Conservation (phyloP, 1,140 invertebrate genomes). For the Drosophila equinoxialis region DNA sequence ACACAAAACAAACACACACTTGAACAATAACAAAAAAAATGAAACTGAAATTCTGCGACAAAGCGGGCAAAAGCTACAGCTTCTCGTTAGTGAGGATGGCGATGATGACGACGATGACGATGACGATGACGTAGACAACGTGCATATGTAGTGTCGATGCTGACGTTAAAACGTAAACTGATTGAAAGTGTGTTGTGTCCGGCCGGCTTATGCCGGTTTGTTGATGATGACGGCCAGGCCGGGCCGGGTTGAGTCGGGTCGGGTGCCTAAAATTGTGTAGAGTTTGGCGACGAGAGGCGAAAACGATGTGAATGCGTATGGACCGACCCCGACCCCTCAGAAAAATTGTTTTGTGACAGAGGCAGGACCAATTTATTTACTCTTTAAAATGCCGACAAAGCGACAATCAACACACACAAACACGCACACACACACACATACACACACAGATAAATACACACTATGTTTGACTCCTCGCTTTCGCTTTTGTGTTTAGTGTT, state of each 20-base stretch:
- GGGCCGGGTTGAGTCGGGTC: constrained; percentile 18
- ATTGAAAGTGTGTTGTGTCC: constrained; percentile 71
- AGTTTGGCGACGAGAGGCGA: constrained; percentile 68
- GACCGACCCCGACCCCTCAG: constrained; percentile 33
- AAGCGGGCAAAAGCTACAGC: constrained; percentile 4
- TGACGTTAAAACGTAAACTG: constrained; percentile 77
- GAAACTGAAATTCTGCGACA: background rate
- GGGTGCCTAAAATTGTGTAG: constrained; percentile 75
- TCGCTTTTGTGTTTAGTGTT: constrained; percentile 70
- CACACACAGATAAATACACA: constrained; percentile 24
- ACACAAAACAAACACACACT: background rate
- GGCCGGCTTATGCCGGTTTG: constrained; percentile 9
- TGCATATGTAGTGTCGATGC: constrained; percentile 56
- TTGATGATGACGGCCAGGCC: constrained; percentile 35
- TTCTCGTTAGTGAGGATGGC: constrained; percentile 45
- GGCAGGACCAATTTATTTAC: constrained; percentile 59
- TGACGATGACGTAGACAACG: constrained; percentile 48
- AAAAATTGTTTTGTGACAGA: constrained; percentile 51
- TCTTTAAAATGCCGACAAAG: constrained; percentile 69
- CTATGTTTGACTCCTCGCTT: constrained; percentile 61
- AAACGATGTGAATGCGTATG: constrained; percentile 21
- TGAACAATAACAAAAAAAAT: background rate
- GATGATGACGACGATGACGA: constrained; percentile 1
- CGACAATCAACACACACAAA: constrained; percentile 30
- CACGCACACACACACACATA: constrained; percentile 19